Evolutionary conservation across 2,113 vertebrate genomes (phyloP).

Genomic region (Cyphomyrus discorhynchus): DNA sequence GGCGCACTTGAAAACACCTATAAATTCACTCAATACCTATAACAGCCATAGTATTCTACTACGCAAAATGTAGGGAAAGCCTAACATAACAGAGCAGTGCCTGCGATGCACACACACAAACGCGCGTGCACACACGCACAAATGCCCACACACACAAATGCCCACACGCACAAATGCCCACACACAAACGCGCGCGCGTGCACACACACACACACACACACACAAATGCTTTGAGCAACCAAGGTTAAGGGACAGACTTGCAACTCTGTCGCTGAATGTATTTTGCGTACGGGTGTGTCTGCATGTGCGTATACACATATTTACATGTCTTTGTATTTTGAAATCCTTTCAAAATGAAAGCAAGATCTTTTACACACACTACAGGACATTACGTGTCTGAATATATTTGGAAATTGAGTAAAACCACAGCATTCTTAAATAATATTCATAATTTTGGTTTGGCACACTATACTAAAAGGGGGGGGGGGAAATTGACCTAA

Average conservation of each 20-base stretch:
- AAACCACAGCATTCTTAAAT: conserved; percentile 56
- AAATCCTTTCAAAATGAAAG: conserved; percentile 7
- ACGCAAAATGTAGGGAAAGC: neutral
- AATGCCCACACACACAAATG: neutral
- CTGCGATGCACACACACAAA: neutral
- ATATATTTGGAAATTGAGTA: conserved; percentile 47
- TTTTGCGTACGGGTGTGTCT: neutral
- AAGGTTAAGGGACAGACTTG: neutral
- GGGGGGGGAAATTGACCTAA: conserved; percentile 32
- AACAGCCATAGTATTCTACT: neutral
- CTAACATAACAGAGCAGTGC: no score
- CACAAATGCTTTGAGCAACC: neutral
- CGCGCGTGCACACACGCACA: neutral
- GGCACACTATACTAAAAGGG: conserved; percentile 43
- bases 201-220: neutral
- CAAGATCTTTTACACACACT: conserved; percentile 15
- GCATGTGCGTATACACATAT: neutral
- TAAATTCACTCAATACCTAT: neutral
- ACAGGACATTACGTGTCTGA: conserved; percentile 32
- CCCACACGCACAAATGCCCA: neutral
- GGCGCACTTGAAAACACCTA: neutral
- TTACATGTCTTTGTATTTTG: neutral
- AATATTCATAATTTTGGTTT: conserved; percentile 59
- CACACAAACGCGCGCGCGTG: no score
- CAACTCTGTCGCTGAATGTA: neutral